Conservation (phyloP, 1,140 invertebrate genomes). For the Sycobia sp. region DNA sequence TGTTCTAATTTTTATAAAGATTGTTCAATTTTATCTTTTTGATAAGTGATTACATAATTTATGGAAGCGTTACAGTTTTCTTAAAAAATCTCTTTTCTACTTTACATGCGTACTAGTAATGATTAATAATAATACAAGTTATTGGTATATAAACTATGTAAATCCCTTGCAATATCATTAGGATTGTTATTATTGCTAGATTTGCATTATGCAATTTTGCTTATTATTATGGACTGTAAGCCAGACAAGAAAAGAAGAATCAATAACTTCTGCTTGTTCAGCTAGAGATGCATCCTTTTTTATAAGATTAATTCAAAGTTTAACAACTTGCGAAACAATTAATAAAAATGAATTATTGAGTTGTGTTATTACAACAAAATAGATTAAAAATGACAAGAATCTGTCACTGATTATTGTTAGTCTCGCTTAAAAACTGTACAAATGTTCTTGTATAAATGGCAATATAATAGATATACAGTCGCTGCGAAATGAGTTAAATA, state of each 20-base stretch:
- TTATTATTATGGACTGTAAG: constrained; percentile 10
- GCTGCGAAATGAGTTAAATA: constrained; percentile 23
- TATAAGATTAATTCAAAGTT: constrained; percentile 19
- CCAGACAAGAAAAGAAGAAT: constrained; percentile 20
- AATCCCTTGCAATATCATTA: constrained; percentile 28
- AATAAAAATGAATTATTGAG: not conserved
- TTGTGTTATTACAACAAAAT: constrained; percentile 21
- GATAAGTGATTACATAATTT: constrained; percentile 36
- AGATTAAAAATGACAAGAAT: constrained; percentile 3
- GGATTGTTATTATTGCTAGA: constrained; percentile 31
- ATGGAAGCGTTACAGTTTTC: constrained; percentile 35
- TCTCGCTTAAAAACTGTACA: constrained; percentile 31
- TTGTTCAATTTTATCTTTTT: constrained; percentile 32
- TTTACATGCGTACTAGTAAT: constrained; percentile 32
- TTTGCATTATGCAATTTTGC: constrained; percentile 25
- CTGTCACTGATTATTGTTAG: constrained; percentile 22
- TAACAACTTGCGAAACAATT: constrained; percentile 1
- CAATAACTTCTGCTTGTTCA: constrained; percentile 10
- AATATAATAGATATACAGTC: constrained; percentile 32
- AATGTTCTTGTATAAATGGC: constrained; percentile 36
- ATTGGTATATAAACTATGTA: constrained; percentile 23
- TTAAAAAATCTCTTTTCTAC: constrained; percentile 30
- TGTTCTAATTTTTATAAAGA: constrained; percentile 34
- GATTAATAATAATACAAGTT: constrained; percentile 24
- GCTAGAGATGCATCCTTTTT: constrained; percentile 11